These are phyloP conservation scores for Aphidius ervi DNA, from an alignment of 1,140 invertebrate species.

Conservation along the genomic window DNA sequence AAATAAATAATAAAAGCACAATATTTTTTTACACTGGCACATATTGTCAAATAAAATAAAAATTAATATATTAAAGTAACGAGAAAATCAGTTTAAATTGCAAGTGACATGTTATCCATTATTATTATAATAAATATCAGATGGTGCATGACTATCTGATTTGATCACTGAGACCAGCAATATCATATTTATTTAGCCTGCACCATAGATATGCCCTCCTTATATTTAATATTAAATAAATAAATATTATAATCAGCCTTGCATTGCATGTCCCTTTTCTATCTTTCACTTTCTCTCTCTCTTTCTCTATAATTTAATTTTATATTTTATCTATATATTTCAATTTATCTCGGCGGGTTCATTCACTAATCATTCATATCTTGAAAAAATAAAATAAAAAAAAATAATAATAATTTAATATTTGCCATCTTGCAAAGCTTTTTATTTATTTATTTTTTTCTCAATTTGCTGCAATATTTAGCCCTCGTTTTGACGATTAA, in stretches of 20 bases:
- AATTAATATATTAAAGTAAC: slow-evolving; percentile 34
- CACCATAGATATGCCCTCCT: slow-evolving; percentile 44
- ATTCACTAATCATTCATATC: too few relatives aligned
- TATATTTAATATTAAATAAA: background rate
- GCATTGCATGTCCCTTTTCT: slow-evolving; percentile 41
- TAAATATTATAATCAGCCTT: slow-evolving; percentile 33
- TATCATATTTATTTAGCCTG: slow-evolving; percentile 27
- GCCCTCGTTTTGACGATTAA: too few relatives aligned
- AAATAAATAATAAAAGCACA: too few relatives aligned
- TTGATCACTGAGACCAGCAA: background rate
- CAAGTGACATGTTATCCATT: slow-evolving; percentile 19
- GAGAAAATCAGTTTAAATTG: slow-evolving; percentile 9
- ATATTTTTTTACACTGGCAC: too few relatives aligned
- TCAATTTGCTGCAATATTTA: too few relatives aligned
- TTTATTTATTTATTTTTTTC: too few relatives aligned
- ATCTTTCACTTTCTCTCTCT: background rate
- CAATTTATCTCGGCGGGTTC: too few relatives aligned
- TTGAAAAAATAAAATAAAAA: too few relatives aligned
- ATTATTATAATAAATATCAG: slow-evolving; percentile 35
- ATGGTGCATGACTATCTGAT: slow-evolving; percentile 50
- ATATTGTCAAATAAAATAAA: slow-evolving; percentile 22
- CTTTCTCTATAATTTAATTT: background rate
- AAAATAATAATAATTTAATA: too few relatives aligned
- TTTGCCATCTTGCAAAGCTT: too few relatives aligned
- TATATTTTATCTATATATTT: too few relatives aligned